These are phyloP conservation scores for Silurus meridionalis DNA, from an alignment of 2,113 vertebrate genomes.

Conservation along the genomic window DNA sequence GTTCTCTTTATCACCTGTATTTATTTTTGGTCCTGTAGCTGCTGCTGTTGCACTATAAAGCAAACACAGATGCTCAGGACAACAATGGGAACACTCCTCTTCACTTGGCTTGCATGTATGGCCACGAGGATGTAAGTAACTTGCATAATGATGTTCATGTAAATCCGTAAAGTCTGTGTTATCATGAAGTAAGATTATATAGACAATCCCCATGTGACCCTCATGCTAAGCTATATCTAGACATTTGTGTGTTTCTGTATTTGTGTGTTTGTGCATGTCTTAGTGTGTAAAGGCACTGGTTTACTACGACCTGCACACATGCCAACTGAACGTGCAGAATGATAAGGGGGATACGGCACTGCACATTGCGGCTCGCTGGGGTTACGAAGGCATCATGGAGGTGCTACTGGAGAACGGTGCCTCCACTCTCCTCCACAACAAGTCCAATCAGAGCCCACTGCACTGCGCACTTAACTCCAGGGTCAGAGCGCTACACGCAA, in stretches of 20 bases:
- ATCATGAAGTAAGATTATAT: background rate
- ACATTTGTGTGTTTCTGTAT: background rate
- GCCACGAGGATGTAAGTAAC: slow-evolving; percentile 88
- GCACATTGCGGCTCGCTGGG: slow-evolving; percentile 93
- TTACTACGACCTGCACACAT: slow-evolving; percentile 86
- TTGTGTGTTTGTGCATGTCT: slow-evolving; percentile 39
- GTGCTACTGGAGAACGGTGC: slow-evolving; percentile 92
- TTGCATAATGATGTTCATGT: background rate
- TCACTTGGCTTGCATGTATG: slow-evolving; percentile 91
- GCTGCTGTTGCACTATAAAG: slow-evolving; percentile 92
- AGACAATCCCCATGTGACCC: background rate
- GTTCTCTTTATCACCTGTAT: too few relatives aligned
- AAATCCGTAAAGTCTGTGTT: background rate
- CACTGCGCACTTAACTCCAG: slow-evolving; percentile 91
- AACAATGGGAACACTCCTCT: slow-evolving; percentile 91
- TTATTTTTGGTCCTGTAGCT: slow-evolving; percentile 70
- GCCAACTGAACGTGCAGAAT: slow-evolving; percentile 85
- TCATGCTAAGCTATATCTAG: background rate
- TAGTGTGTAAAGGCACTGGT: slow-evolving; percentile 97
- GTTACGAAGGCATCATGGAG: slow-evolving; percentile 90
- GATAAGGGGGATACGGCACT: slow-evolving; percentile 93
- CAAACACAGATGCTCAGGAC: slow-evolving; percentile 84
- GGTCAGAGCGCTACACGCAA: slow-evolving; percentile 64
- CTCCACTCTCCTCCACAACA: slow-evolving; percentile 77
- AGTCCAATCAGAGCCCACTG: slow-evolving; percentile 82